These are phyloP conservation scores for Acanthoscelides obtectus DNA, from an alignment of 2,888 invertebrate species.

Conservation along the genomic window DNA sequence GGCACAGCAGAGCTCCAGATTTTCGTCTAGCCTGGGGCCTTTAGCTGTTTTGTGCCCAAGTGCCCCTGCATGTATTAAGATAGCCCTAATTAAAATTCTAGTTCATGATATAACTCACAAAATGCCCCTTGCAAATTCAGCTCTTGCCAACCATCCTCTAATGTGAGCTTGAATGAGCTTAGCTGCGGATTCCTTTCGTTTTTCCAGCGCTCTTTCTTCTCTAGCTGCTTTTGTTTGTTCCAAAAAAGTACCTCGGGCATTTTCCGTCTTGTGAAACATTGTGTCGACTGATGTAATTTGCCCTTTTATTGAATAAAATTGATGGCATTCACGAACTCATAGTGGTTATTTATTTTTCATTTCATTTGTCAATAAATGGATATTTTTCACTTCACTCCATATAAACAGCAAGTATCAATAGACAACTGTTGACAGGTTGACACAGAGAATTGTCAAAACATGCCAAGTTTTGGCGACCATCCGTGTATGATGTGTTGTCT, in stretches of 20 bases:
- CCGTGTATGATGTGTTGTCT: too few species aligned
- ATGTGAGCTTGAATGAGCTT: constrained; percentile 69
- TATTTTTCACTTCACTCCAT: too few species aligned
- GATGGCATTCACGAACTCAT: neutral
- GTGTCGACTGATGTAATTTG: constrained; percentile 1
- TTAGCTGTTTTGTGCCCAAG: too few species aligned
- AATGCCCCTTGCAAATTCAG: constrained; percentile 59
- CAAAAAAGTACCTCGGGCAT: constrained; percentile 72
- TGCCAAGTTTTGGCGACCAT: too few species aligned
- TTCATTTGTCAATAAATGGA: neutral
- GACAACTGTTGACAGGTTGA: too few species aligned
- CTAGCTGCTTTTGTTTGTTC: constrained; percentile 88
- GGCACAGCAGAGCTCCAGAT: too few species aligned
- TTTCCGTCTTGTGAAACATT: constrained; percentile 62
- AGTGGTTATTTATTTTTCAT: neutral
- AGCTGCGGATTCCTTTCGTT: constrained; percentile 71
- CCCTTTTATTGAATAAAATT: neutral
- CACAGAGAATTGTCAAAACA: too few species aligned
- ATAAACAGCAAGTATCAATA: too few species aligned
- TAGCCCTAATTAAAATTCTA: neutral
- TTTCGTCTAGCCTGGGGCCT: too few species aligned
- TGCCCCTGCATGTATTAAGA: too few species aligned
- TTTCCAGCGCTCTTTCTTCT: constrained; percentile 83
- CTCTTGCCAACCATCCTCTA: constrained; percentile 70
- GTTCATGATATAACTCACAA: constrained; percentile 55